Percentiles rank a stretch among this genome's conserved stretches.
phyloP scores from a whole-genome alignment of 2,888 invertebrate species.

The Orthosia incerta region DNA sequence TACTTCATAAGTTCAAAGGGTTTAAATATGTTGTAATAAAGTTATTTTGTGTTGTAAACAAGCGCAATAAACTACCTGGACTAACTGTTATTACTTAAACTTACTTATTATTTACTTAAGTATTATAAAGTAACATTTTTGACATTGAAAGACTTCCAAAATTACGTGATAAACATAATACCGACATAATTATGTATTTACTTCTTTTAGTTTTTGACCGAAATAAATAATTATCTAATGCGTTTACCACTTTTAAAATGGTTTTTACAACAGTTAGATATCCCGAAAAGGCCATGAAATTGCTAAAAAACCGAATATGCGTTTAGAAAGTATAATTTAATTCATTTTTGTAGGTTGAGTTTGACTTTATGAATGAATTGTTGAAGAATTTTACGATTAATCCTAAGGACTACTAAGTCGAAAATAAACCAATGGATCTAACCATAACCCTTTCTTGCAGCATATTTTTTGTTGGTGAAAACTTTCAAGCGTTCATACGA shows the following conservation, averaged over 20 bases:
- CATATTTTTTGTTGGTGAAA: too few relatives aligned
- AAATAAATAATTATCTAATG: constrained; percentile 2
- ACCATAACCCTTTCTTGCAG: too few relatives aligned
- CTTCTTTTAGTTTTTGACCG: not conserved
- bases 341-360: too few relatives aligned
- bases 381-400: too few relatives aligned
- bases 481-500: too few relatives aligned
- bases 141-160: not conserved
- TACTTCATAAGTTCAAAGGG: constrained; percentile 12
- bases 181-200: not conserved
- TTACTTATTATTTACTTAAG: not conserved
- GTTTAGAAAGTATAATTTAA: too few relatives aligned
- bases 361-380: too few relatives aligned
- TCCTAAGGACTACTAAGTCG: too few relatives aligned
- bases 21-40: constrained; percentile 18
- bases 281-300: too few relatives aligned
- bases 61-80: not conserved
- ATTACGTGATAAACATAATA: not conserved
- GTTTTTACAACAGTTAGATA: not conserved
- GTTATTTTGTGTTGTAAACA: constrained; percentile 3
- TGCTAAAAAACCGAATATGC: too few relatives aligned
- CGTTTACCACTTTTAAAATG: not conserved
- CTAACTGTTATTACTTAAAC: not conserved
- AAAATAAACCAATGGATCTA: too few relatives aligned
- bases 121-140: not conserved